Percentiles rank a stretch among this genome's conserved stretches.
Evolutionary conservation across 2,797 vertebrate genomes (phyloP).

Genomic region (Poliocrania exsul): DNA sequence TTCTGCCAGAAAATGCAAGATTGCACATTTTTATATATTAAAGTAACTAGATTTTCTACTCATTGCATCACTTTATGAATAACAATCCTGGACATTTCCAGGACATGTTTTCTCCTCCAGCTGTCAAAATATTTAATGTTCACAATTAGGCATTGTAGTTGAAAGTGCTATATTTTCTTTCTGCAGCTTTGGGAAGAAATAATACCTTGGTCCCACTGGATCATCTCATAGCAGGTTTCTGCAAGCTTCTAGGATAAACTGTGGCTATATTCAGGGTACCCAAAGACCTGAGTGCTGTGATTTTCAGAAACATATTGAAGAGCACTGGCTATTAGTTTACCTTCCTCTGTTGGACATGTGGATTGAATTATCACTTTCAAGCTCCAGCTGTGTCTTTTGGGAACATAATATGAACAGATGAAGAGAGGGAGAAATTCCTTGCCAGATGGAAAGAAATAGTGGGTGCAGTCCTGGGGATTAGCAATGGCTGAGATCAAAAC

Average conservation of each 20-base stretch:
- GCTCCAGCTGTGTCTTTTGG: neutral
- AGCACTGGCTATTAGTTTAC: neutral
- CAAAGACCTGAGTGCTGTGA: neutral
- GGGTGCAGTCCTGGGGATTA: neutral
- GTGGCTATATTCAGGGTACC: neutral
- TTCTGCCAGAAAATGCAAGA: neutral
- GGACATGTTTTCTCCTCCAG: slow-evolving; percentile 26
- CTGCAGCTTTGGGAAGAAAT: neutral
- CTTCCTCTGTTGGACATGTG: neutral
- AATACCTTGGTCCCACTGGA: neutral
- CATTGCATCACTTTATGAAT: neutral
- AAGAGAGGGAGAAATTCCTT: neutral
- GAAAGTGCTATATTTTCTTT: slow-evolving; percentile 8
- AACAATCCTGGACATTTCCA: slow-evolving; percentile 49
- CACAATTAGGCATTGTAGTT: slow-evolving; percentile 32
- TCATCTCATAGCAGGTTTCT: neutral
- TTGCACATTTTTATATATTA: neutral
- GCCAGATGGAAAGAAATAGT: neutral
- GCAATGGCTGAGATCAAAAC: neutral
- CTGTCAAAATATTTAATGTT: slow-evolving; percentile 58
- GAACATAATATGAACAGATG: neutral
- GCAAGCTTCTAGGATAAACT: neutral
- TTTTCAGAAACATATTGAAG: neutral
- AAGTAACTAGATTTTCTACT: slow-evolving; percentile 33
- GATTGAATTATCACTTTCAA: slow-evolving; percentile 3